phyloP scores from a whole-genome alignment of 1,140 invertebrate genomes.

The Tetranychus urticae region DNA sequence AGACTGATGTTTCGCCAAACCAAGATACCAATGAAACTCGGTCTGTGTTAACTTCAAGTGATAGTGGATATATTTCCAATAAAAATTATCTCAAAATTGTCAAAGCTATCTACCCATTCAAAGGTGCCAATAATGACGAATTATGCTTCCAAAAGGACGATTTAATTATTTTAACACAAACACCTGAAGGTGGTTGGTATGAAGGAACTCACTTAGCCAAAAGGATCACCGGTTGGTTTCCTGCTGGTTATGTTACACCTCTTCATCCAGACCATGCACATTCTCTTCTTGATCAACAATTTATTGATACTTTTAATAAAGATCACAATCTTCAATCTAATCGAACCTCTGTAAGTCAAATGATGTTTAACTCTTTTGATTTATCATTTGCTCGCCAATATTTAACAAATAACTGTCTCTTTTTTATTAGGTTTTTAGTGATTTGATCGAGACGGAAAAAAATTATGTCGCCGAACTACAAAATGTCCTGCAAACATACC shows the following conservation, averaged over 20 bases:
- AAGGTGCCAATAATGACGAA: constrained; percentile 91
- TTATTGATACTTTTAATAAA: background rate
- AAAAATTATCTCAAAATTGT: constrained; percentile 23
- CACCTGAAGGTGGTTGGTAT: constrained; percentile 72
- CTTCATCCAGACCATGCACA: background rate
- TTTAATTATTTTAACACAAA: constrained; percentile 77
- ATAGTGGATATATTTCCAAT: no score
- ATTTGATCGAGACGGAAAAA: constrained; percentile 73
- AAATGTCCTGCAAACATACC: constrained; percentile 52
- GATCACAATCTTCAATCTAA: no score
- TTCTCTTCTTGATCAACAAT: background rate
- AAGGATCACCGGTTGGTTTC: constrained; percentile 69
- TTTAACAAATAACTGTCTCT: no score
- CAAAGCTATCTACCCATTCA: constrained; percentile 71
- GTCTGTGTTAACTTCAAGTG: no score
- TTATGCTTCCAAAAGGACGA: constrained; percentile 87
- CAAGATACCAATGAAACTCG: no score
- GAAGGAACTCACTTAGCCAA: constrained; percentile 56
- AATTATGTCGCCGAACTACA: constrained; percentile 68
- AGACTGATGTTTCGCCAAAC: no score
- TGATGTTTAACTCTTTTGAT: background rate
- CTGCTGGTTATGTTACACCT: constrained; percentile 68
- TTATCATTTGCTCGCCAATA: background rate
- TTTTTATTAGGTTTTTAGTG: constrained; percentile 41
- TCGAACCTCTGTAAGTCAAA: no score